Evolutionary conservation across 2,888 invertebrate genomes (phyloP), one percentile per base, ranked within the genome.

Genomic region (Girardia tigrina): DNA sequence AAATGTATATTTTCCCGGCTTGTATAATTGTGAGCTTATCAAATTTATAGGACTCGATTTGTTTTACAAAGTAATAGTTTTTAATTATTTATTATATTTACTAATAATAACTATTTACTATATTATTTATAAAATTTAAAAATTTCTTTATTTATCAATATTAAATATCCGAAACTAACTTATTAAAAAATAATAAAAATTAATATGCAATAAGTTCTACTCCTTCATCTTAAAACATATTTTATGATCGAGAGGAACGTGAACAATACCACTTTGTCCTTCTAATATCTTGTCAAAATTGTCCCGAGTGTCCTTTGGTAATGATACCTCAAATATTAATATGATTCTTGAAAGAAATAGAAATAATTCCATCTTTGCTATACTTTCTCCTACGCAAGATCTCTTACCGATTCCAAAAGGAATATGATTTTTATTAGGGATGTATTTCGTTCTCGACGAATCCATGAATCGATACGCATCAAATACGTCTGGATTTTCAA

Each of bases 311-410:
- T 8, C 56, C 4, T 56, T n/a, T 4, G 56, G n/a, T 16, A 56
- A 56, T 56, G 4, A 8, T 2, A 74, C 23, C 8, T 23, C 20
- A 42, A 77, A 77, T 20, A 28, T 20, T 6, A 16, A 28, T 26
- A 77, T 36, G 1, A 77, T 71, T 20, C 76, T 73, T 72, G 76
- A 76, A 29, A 77, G 72, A 29, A 77, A 8, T n/a, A 77, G 72
- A 70, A 77, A 77, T n/a, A 70, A n/a, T 23, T 77, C 77, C 73
- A 73, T 76, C 14, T 73, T 69, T 23, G 76, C 77, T 16, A 77
- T 26, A 28, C 26, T 72, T 69, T 77, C 77, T 8, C 77, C 77
- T 26, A 77, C 20, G 29, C 77, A 77, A n/a, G 69, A 26, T n/a
- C 76, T 70, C 20, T 42, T 72, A 14, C 77, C 77, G 36, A 56